These are phyloP conservation scores for Parnassius mnemosyne DNA, from an alignment of 2,888 invertebrate genomes.

Conservation along the genomic window DNA sequence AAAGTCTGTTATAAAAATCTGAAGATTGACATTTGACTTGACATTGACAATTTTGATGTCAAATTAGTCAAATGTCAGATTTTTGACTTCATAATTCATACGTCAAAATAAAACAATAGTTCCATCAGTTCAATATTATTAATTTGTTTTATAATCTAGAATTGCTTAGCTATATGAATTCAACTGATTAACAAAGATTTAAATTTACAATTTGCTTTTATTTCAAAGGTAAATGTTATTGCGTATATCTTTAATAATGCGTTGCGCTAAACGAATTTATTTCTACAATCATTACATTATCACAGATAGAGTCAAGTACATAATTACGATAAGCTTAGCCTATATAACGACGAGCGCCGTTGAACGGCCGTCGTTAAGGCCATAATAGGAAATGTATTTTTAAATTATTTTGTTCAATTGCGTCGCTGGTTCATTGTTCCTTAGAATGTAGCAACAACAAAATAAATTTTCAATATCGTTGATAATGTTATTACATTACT, in stretches of 20 bases:
- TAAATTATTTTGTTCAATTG: not conserved
- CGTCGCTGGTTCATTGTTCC: not conserved
- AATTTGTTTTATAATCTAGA: not conserved
- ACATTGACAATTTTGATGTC: no score
- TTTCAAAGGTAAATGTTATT: constrained; percentile 11
- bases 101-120: constrained; percentile 23
- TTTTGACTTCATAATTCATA: not conserved
- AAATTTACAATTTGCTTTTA: constrained; percentile 4
- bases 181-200: not conserved
- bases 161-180: constrained; percentile 1
- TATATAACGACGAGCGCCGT: constrained; percentile 70
- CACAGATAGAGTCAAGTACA: constrained; percentile 52
- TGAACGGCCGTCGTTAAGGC: constrained; percentile 61
- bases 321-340: constrained; percentile 62
- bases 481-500: no score
- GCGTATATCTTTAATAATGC: constrained; percentile 8
- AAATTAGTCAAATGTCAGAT: no score
- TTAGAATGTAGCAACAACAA: not conserved
- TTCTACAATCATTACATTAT: constrained; percentile 51
- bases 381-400: constrained; percentile 27
- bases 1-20: no score
- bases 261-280: constrained; percentile 9
- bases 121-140: not conserved
- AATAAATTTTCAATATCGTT: no score
- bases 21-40: no score